Evolutionary conservation across 2,113 vertebrate species (phyloP), one percentile per base, ranked within the genome.

Genomic region (Lutjanus erythropterus): DNA sequence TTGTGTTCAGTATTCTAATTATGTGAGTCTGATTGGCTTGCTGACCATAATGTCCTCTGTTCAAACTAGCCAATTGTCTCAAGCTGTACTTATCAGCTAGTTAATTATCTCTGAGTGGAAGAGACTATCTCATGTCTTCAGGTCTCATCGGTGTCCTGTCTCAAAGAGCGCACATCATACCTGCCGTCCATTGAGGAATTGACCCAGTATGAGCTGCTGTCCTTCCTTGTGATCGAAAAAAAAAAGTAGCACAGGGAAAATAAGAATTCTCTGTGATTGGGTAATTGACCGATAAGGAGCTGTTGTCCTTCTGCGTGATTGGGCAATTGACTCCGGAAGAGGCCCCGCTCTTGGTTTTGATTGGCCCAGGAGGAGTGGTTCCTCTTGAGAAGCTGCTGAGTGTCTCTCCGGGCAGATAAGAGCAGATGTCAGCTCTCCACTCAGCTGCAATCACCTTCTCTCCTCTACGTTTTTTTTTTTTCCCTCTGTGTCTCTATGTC

Each of bases 261-360:
- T 5, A 61, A 79, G 55, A 58, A 25, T 35, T 15, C 59, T 21
- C 41, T 23, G 41, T 71, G 78, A 85, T 77, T 86, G 86, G 75
- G 86, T 81, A 80, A 89, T 86, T 88, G 73, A 77, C 76, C 50
- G 56, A 74, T 18, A 75, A 91, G 78, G 60, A 75, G 61, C 75
- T 55, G 82, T 79, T 90, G 86, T 91, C 87, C 88, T 93, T 89
- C 70, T 1, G 25, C 33, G 19, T 83, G 89, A 92, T 84, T 90
- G 76, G 84, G 69, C 76, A 73, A 78, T 89, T 87, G 84, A 88
- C 82, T 82, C 49, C 42, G 41, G 77, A 84, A 72, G 85, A 70
- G 55, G 83, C 33, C 42, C 2, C 41, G 55, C 37, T 58, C 65
- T 73, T 71, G 52, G 4, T 27, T 76, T 50, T 81, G 82, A 86